phyloP scores from a whole-genome alignment of 2,888 invertebrate species.

The Lochmaea crataegi region DNA sequence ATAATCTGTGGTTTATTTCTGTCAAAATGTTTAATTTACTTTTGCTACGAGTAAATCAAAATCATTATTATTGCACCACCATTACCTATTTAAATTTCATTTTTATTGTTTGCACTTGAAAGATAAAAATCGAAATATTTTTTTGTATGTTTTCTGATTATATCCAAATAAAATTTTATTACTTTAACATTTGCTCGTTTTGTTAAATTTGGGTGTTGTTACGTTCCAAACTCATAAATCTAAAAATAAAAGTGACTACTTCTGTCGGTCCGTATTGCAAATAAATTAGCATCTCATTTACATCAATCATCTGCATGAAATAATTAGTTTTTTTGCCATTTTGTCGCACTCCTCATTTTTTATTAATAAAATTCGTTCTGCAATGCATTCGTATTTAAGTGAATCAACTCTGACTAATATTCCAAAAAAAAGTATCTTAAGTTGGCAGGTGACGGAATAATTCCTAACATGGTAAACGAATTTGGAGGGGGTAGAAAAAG shows the following conservation, averaged over 20 bases:
- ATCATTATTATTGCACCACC: constrained; percentile 7
- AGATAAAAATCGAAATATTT: constrained; percentile 3
- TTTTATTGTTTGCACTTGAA: constrained; percentile 11
- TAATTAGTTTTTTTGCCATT: background rate
- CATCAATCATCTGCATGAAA: background rate
- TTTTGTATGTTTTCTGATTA: constrained; percentile 10
- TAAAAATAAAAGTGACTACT: constrained; percentile 6
- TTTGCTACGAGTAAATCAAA: background rate
- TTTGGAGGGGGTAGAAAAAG: no score
- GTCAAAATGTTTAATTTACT: constrained; percentile 3
- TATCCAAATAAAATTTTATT: constrained; percentile 10
- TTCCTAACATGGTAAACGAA: no score
- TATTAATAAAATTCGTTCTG: no score
- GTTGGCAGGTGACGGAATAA: no score
- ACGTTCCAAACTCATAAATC: background rate
- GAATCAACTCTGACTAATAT: no score
- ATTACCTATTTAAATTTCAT: background rate
- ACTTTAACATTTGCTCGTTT: constrained; percentile 2
- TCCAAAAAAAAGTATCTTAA: no score
- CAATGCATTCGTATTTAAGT: no score
- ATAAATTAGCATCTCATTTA: constrained; percentile 5
- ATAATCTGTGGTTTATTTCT: background rate
- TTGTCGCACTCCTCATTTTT: background rate
- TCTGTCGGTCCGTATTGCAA: background rate
- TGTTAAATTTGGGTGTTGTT: background rate